Evolutionary conservation across 2,797 vertebrate genomes (phyloP), one percentile per base, ranked within the genome.

Genomic region (Hipposideros larvatus): DNA sequence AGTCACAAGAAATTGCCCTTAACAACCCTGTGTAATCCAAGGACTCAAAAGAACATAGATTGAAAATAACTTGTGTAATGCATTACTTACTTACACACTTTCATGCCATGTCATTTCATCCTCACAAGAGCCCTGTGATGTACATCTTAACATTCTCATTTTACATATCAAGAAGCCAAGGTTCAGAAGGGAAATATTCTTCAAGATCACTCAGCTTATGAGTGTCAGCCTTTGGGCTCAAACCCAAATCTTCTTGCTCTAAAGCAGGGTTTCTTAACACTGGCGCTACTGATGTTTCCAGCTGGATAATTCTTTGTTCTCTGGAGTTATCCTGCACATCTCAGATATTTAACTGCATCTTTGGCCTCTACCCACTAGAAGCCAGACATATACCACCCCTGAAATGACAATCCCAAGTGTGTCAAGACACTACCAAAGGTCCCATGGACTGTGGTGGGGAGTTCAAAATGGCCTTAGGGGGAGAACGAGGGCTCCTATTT

Each of bases 21-120:
- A 74, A 85, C 73, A 66, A 82, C 24, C 14, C 28, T 57, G 7
- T 57, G 7, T 57, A 28, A 65, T 65, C 31, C 4, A 68, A 51
- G 55, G 57, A 83, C 46, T 90, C 37, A 34, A 65, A n/a, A 70
- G 18, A 78, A 74, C 6, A 74, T 24, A 59, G 3, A 48, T 88
- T 78, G 37, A 71, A 90, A 97, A 93, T 11, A 66, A 41, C 5
- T 2, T 75, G 19, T n/a, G 37, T 66, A 15, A 34, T 90, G 3
- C 4, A 22, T 71, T 63, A 13, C 9, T 93, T 89, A 71, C 31
- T 61, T 51, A 37, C 4, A 19, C 11, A 63, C 8, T 61, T 92
- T 51, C 8, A 71, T 21, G 11, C 71, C 63, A 53, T 78, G 92
- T 96, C 82, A 78, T 65, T 92, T 83, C 43, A 59, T 63, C 65